phyloP scores from a whole-genome alignment of 35 echinoderm and acorn worm species.

The Diadema setosum region DNA sequence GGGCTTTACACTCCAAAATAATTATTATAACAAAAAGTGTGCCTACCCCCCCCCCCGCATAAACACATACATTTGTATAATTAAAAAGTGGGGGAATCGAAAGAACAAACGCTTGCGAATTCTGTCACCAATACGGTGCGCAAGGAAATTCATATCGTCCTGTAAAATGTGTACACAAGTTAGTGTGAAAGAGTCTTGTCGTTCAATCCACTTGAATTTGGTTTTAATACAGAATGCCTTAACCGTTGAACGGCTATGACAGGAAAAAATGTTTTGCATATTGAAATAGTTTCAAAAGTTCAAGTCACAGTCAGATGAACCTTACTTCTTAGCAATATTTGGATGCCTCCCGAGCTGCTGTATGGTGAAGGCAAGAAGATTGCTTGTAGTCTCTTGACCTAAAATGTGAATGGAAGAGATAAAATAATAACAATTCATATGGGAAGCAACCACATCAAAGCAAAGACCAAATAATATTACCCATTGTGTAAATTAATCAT shows the following conservation, averaged over 20 bases:
- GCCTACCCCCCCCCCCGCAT: too few species aligned
- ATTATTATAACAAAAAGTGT: too few species aligned
- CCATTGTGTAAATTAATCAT: background rate
- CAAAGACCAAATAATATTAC: background rate
- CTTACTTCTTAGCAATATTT: constrained; percentile 41
- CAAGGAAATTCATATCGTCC: too few species aligned
- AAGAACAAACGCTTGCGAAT: too few species aligned
- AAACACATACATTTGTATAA: too few species aligned
- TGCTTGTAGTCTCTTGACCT: constrained; percentile 50
- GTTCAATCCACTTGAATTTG: background rate
- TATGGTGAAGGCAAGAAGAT: constrained; percentile 37
- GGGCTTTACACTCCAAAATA: too few species aligned
- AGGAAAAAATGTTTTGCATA: background rate
- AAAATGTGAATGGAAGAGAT: background rate
- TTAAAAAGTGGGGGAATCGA: too few species aligned
- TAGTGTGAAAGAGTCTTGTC: background rate
- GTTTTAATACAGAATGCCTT: too few species aligned
- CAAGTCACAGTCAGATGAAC: background rate
- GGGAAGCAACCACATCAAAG: background rate
- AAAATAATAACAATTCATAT: background rate
- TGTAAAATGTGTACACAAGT: too few species aligned
- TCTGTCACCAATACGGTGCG: too few species aligned
- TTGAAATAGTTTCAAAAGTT: background rate
- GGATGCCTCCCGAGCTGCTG: constrained; percentile 40
- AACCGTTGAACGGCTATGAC: background rate